Percentiles rank a stretch among this genome's conserved stretches.
Conservation (phyloP, 1,140 invertebrate genomes). For the Eriocheir sinensis region DNA sequence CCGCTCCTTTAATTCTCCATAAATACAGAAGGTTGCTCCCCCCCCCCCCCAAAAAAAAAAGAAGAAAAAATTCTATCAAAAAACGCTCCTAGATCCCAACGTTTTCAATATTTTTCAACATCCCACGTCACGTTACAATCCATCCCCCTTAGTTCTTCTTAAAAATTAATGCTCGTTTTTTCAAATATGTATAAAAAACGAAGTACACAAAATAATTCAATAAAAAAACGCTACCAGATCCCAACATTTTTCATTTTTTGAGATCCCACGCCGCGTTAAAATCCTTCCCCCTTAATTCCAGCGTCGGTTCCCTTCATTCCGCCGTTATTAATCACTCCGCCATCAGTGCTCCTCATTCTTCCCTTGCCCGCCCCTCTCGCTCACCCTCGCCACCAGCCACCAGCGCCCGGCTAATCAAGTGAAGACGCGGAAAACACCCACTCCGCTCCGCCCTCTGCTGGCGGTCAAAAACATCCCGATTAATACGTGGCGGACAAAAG, state of each 20-base stretch:
- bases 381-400: neutral
- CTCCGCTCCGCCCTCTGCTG: neutral
- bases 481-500: neutral
- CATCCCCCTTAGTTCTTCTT: no score
- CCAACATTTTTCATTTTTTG: no score
- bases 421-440: conserved; percentile 7
- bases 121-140: no score
- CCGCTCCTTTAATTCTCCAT: no score
- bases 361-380: neutral
- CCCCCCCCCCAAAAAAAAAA: no score
- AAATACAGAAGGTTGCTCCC: no score
- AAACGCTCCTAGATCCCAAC: no score
- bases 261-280: no score
- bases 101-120: no score
- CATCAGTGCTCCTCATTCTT: neutral
- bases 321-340: neutral
- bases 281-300: neutral
- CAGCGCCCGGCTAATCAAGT: neutral
- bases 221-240: neutral
- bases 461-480: neutral
- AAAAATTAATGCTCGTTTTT: no score
- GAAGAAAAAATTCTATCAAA: no score
- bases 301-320: neutral
- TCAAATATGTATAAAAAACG: no score
- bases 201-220: neutral